phyloP scores from a whole-genome alignment of 2,888 invertebrate species.

The Drosophila fungiperda region DNA sequence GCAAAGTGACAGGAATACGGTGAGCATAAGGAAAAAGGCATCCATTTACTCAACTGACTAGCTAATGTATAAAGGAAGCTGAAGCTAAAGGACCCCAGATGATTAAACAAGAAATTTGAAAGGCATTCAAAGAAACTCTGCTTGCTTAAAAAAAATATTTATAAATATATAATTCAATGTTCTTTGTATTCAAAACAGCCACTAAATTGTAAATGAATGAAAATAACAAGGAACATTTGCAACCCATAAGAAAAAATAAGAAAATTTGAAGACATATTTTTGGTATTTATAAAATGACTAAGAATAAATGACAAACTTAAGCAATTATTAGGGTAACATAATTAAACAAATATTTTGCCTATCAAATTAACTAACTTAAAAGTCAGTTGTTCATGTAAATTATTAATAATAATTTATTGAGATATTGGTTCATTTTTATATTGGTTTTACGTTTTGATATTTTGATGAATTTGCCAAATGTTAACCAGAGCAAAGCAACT shows the following conservation, averaged over 20 bases:
- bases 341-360: background rate
- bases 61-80: slow-evolving; percentile 10
- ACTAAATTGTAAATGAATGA: background rate
- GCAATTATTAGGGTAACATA: background rate
- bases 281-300: background rate
- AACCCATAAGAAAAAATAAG: too few relatives aligned
- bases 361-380: background rate
- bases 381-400: background rate
- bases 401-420: background rate
- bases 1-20: background rate
- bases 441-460: background rate
- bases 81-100: background rate
- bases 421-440: background rate
- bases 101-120: slow-evolving; percentile 6
- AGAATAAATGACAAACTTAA: background rate
- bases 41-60: slow-evolving; percentile 18
- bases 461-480: background rate
- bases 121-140: background rate
- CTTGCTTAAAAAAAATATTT: background rate
- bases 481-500: slow-evolving; percentile 17
- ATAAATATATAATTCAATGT: background rate
- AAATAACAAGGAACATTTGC: background rate
- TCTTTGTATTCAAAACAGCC: background rate
- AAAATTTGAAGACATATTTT: background rate
- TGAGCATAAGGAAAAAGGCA: background rate